Percentiles rank a stretch among this genome's conserved stretches.
phyloP scores from a whole-genome alignment of 2,797 vertebrate species.

The Danio jaintianensis region DNA sequence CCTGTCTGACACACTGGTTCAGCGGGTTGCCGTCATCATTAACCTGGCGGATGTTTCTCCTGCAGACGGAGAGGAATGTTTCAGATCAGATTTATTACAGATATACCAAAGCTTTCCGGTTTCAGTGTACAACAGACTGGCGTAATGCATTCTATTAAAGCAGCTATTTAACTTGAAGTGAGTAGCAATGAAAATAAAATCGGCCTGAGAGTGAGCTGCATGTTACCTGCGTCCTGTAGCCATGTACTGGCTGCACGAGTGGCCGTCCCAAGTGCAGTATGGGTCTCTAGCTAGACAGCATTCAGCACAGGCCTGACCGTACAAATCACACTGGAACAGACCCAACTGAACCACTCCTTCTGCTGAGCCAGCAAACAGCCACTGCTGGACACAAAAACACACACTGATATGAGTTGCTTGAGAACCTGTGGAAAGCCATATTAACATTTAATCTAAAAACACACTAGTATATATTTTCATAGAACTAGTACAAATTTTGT shows the following conservation, averaged over 20 bases:
- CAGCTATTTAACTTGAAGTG: neutral
- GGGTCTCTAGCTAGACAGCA: slow-evolving; percentile 90
- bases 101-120: neutral
- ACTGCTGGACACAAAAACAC: slow-evolving; percentile 68
- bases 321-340: slow-evolving; percentile 87
- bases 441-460: too few relatives aligned
- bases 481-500: too few relatives aligned
- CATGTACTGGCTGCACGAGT: slow-evolving; percentile 82
- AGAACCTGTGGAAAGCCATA: too few relatives aligned
- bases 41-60: slow-evolving; percentile 82
- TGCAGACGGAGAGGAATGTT: slow-evolving; percentile 58
- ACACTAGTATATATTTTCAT: too few relatives aligned
- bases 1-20: slow-evolving; percentile 82
- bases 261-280: slow-evolving; percentile 90
- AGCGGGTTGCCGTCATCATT: slow-evolving; percentile 79
- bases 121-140: neutral
- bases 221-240: slow-evolving; percentile 69
- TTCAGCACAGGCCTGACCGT: slow-evolving; percentile 85
- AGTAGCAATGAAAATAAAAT: neutral
- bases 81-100: slow-evolving; percentile 22
- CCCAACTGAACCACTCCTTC: slow-evolving; percentile 85
- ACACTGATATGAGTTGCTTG: slow-evolving; percentile 16
- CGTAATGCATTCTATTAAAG: slow-evolving; percentile 8
- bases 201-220: neutral
- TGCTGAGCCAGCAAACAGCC: slow-evolving; percentile 81